Evolutionary conservation across 2,888 invertebrate genomes (phyloP), one percentile per base, ranked within the genome.

Genomic region (Clitarchus hookeri): DNA sequence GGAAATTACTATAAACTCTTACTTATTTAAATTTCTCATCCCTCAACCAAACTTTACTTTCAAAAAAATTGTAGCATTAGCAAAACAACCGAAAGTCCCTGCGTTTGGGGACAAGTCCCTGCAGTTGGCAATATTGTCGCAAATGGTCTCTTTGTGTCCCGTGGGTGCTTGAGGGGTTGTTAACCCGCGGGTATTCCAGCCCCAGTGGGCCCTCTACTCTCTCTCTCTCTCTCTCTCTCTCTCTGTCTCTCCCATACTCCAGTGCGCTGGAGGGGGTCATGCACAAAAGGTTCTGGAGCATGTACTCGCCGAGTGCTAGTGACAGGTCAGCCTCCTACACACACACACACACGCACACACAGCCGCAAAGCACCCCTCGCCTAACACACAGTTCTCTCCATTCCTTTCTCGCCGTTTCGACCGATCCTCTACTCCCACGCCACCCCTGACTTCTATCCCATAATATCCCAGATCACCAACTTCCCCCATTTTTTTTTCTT

Each of bases 271-370:
- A 65, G 65, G n/a, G 65, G 23, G 65, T 8, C 48, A 48, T n/a
- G 65, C 65, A 65, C 65, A 65, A 65, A 65, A 65, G 65, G 65
- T 65, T 65, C 65, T 65, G 65, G 65, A 65, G 65, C 65, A n/a
- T 65, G 65, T 65, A 65, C 65, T 8, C 65, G n/a, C 23, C 65
- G 65, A 65, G 65, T 65, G 65, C 65, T 19, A n/a, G 65, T 65
- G 65, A 65, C 65, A 65, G 65, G 65, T 65, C 65, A n/a, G 13
- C 19, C 65, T n/a, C 65, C 8, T 2, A 23, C 65, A 65, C 65
- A 65, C n/a, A 65, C 65, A 65, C 65, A 65, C 19, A 65, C 65
- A 65, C 65, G 16, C 65, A 65, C 53, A 53, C 53, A 8, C 53
- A 53, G 36, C 36, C 36, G 23, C 19, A 11, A 65, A 6, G 1